Evolutionary conservation across 2,113 vertebrate genomes (phyloP).

Genomic region (Gambusia affinis): DNA sequence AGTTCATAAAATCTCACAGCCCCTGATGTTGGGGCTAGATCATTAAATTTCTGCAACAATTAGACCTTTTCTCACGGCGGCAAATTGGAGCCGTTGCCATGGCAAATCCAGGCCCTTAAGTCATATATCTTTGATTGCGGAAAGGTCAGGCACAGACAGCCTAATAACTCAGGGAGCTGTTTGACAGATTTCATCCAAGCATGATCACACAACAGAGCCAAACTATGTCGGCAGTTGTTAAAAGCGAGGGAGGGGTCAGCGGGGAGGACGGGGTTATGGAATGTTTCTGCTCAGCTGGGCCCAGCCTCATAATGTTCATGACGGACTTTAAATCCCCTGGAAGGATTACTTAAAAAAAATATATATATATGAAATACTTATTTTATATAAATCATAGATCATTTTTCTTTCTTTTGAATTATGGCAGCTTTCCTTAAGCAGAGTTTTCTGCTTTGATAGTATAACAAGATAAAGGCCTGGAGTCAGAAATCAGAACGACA

Average conservation of each 20-base stretch:
- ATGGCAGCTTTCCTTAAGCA: slow-evolving; percentile 36
- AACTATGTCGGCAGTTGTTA: slow-evolving; percentile 99
- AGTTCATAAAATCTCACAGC: slow-evolving; percentile 99
- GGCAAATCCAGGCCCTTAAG: slow-evolving; percentile 99
- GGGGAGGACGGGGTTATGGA: slow-evolving; percentile 99
- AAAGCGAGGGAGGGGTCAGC: slow-evolving; percentile 97
- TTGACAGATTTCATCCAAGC: slow-evolving; percentile 99
- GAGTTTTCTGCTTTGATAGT: slow-evolving; percentile 52
- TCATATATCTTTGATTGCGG: slow-evolving; percentile 99
- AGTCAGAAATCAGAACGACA: slow-evolving; percentile 7
- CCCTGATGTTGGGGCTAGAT: slow-evolving; percentile 99
- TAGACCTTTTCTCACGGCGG: slow-evolving; percentile 99
- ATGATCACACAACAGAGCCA: slow-evolving; percentile 99
- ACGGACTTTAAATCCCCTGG: slow-evolving; percentile 95
- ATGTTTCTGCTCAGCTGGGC: slow-evolving; percentile 99
- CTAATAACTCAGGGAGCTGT: slow-evolving; percentile 99
- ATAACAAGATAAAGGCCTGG: slow-evolving; percentile 26
- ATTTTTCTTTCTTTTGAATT: slow-evolving; percentile 62
- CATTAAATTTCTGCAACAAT: slow-evolving; percentile 99
- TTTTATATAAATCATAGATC: slow-evolving; percentile 72
- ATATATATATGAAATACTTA: slow-evolving; percentile 18
- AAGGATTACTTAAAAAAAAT: slow-evolving; percentile 59
- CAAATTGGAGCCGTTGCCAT: slow-evolving; percentile 99
- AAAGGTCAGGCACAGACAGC: slow-evolving; percentile 99
- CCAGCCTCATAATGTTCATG: slow-evolving; percentile 97